Evolutionary conservation across 2,113 vertebrate genomes (phyloP).

Genomic region (Balaeniceps rex): DNA sequence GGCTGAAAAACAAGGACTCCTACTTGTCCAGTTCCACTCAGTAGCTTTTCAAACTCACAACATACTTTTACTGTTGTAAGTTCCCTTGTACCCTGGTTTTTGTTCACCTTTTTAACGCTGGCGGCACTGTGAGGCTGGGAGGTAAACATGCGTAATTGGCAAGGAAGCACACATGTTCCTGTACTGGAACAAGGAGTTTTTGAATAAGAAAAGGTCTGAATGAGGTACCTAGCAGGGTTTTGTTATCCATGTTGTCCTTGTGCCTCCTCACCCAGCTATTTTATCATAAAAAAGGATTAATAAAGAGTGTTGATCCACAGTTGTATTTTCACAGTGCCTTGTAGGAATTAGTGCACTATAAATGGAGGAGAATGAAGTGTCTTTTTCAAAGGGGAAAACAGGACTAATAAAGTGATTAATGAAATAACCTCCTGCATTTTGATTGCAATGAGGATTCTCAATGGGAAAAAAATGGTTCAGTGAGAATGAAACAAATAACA

Average conservation of each 20-base stretch:
- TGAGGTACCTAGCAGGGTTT: background rate
- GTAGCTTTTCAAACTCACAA: background rate
- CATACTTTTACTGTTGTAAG: fast-evolving
- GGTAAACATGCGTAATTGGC: background rate
- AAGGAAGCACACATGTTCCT: background rate
- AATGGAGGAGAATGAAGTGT: background rate
- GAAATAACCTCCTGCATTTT: background rate
- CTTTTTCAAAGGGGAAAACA: background rate
- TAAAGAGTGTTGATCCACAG: background rate
- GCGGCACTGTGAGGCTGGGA: background rate
- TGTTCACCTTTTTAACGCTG: background rate
- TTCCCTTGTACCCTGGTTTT: background rate
- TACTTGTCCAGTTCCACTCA: background rate
- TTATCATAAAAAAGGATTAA: background rate
- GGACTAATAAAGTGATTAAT: background rate
- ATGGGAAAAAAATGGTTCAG: background rate
- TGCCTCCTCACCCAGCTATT: background rate
- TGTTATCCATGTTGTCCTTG: background rate
- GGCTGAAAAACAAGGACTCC: background rate
- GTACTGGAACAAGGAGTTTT: background rate
- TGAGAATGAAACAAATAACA: background rate
- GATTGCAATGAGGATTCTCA: background rate
- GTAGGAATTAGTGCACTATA: background rate
- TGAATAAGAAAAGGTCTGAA: background rate
- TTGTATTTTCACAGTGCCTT: background rate